Percentiles rank a stretch among this genome's conserved stretches.
These are phyloP conservation scores for Borostomias antarcticus DNA, from an alignment of 2,797 vertebrate species.

Conservation along the genomic window DNA sequence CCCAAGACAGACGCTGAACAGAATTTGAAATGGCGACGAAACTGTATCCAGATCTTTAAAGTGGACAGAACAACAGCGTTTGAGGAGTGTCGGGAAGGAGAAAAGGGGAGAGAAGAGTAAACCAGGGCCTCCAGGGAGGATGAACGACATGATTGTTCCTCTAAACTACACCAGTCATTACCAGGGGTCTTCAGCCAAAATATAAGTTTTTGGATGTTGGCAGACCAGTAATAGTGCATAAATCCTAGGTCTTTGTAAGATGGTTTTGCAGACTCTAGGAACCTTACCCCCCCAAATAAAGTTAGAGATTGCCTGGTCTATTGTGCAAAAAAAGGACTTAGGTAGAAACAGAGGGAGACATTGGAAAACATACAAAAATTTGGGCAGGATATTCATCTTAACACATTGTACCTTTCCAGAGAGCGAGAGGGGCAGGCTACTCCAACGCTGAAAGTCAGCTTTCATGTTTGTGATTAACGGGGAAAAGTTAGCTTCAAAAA, in stretches of 20 bases:
- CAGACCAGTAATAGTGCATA: no score
- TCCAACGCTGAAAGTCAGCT: neutral
- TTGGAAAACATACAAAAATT: constrained; percentile 5
- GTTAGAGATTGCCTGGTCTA: neutral
- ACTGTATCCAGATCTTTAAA: no score
- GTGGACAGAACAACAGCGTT: no score
- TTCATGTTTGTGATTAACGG: neutral
- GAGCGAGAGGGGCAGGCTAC: neutral
- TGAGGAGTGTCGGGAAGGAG: no score
- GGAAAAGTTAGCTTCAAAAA: neutral
- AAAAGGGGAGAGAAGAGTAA: no score
- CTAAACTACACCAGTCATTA: no score
- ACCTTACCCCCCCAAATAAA: constrained; percentile 4
- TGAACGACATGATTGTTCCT: no score
- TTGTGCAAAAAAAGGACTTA: neutral
- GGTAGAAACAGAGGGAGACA: neutral
- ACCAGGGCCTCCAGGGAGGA: no score
- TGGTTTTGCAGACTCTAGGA: neutral
- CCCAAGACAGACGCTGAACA: no score
- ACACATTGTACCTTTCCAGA: neutral
- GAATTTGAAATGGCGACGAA: no score
- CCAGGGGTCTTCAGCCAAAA: no score
- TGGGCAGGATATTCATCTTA: neutral
- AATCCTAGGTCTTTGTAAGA: neutral
- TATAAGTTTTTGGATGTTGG: no score